Evolutionary conservation across 2,113 vertebrate genomes (phyloP).

Genomic region (Myiagra hebetior): DNA sequence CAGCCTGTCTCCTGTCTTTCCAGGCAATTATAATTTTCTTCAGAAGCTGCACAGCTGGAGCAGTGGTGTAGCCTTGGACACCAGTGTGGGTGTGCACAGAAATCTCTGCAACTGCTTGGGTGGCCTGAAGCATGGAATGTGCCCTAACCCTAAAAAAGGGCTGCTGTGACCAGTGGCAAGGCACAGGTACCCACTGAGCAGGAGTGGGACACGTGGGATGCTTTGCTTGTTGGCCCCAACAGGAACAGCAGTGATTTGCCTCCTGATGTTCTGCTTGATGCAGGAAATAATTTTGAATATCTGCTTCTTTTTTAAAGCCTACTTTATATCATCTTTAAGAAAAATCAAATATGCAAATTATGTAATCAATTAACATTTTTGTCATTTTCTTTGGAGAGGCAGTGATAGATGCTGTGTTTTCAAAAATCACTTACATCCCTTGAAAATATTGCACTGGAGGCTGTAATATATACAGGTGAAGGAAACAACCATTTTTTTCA

Average conservation of each 20-base stretch:
- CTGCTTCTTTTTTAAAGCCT: background rate
- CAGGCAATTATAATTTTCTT: background rate
- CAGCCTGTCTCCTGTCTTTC: background rate
- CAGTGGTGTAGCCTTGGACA: background rate
- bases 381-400: slow-evolving; percentile 6
- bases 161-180: background rate
- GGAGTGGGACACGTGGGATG: background rate
- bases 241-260: background rate
- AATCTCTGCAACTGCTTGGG: background rate
- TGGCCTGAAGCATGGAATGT: background rate
- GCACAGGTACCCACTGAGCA: fast-evolving
- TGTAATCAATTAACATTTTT: slow-evolving; percentile 45
- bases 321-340: slow-evolving; percentile 9
- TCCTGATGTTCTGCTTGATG: background rate
- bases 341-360: slow-evolving; percentile 53
- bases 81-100: fast-evolving
- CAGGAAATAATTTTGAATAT: slow-evolving; percentile 7
- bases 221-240: background rate
- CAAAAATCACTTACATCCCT: background rate
- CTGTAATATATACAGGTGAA: background rate
- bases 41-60: background rate
- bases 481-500: background rate
- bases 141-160: background rate
- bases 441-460: background rate
- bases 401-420: background rate